phyloP scores from a whole-genome alignment of 2,797 vertebrate genomes.

The Hydrolagus colliei region DNA sequence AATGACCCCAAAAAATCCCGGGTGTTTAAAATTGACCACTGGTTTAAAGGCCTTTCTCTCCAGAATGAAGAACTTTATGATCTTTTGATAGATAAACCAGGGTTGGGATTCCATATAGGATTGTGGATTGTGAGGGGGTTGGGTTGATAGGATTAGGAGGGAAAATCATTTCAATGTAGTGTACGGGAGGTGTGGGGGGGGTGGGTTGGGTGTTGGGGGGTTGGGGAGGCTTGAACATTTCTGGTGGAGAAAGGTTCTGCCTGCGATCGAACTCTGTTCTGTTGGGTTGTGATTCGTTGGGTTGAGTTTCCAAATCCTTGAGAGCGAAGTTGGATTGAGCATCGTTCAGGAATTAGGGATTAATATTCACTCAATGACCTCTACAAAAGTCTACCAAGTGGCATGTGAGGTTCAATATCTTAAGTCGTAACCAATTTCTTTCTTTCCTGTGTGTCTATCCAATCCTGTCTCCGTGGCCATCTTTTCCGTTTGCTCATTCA shows the following conservation, averaged over 20 bases:
- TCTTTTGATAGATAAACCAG: neutral
- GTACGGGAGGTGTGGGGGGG: too few relatives aligned
- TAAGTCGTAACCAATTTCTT: conserved; percentile 11
- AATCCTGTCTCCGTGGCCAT: conserved; percentile 36
- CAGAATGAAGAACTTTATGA: neutral
- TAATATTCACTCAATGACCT: neutral
- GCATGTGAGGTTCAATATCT: neutral
- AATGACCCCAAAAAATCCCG: neutral
- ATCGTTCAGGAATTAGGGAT: neutral
- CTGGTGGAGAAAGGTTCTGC: neutral
- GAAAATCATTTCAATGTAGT: too few relatives aligned
- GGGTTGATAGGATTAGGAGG: neutral
- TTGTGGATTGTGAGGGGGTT: neutral
- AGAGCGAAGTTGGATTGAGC: neutral
- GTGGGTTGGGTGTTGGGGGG: too few relatives aligned
- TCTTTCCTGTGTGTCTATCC: conserved; percentile 41
- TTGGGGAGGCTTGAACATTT: neutral
- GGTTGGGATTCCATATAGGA: neutral
- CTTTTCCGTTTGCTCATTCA: conserved; percentile 45
- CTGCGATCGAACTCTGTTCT: neutral
- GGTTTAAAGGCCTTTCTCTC: neutral
- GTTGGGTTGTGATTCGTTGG: neutral
- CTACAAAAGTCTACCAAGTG: too few relatives aligned
- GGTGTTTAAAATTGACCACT: neutral
- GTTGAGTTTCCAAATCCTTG: neutral